phyloP scores from a whole-genome alignment of 2,113 vertebrate species.

The Rhinoderma darwinii region DNA sequence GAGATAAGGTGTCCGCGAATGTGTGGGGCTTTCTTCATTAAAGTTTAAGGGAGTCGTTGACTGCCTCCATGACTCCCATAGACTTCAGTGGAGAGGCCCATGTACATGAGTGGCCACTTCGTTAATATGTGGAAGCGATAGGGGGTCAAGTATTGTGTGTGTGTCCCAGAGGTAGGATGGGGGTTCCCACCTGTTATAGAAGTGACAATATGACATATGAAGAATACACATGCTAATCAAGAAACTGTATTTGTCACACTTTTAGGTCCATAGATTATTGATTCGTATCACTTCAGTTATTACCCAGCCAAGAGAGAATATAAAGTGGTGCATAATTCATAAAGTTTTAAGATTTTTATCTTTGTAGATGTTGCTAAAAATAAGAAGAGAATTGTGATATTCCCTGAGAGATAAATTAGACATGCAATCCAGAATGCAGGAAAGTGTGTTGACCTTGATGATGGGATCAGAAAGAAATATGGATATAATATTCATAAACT shows the following conservation, averaged over 20 bases:
- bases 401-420: slow-evolving; percentile 59
- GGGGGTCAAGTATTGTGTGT: neutral
- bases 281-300: slow-evolving; percentile 19
- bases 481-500: slow-evolving; percentile 57
- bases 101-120: neutral
- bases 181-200: neutral
- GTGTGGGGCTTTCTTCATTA: no score
- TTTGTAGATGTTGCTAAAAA: slow-evolving; percentile 55
- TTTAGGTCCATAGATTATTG: slow-evolving; percentile 24
- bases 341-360: slow-evolving; percentile 45
- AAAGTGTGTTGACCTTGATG: slow-evolving; percentile 54
- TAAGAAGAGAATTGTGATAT: slow-evolving; percentile 51
- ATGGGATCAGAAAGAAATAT: slow-evolving; percentile 58
- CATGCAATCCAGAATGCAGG: slow-evolving; percentile 38
- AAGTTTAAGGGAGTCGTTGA: no score
- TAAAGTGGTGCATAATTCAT: slow-evolving; percentile 51
- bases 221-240: neutral
- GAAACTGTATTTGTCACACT: slow-evolving; percentile 12
- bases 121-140: neutral
- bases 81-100: neutral
- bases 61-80: neutral
- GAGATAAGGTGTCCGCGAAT: no score
- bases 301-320: slow-evolving; percentile 12
- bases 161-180: neutral
- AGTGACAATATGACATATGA: neutral